These are phyloP conservation scores for Macrocentrus cingulum DNA, from an alignment of 1,140 invertebrate genomes.

Conservation along the genomic window DNA sequence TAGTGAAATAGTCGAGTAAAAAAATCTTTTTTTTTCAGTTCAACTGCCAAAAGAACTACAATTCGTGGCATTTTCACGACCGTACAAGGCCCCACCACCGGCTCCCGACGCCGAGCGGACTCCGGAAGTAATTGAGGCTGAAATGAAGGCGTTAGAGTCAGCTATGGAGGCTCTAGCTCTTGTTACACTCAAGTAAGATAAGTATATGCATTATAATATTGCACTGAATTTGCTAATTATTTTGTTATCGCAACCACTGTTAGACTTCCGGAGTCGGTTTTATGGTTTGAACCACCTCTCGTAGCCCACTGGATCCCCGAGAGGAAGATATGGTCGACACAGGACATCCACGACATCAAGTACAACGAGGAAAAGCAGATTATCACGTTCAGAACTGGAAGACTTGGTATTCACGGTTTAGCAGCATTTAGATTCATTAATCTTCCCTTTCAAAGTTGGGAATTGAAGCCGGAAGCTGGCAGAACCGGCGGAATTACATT, in stretches of 20 bases:
- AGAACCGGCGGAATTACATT: slow-evolving; percentile 62
- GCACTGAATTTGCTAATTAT: background rate
- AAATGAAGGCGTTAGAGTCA: slow-evolving; percentile 72
- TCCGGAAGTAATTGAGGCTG: slow-evolving; percentile 79
- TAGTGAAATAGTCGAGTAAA: background rate
- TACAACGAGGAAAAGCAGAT: slow-evolving; percentile 82
- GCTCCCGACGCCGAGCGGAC: slow-evolving; percentile 67
- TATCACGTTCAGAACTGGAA: slow-evolving; percentile 72
- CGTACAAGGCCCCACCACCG: slow-evolving; percentile 70
- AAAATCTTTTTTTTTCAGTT: slow-evolving; percentile 66
- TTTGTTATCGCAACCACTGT: background rate
- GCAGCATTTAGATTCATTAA: slow-evolving; percentile 75
- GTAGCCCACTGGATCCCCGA: slow-evolving; percentile 74
- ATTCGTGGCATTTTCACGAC: slow-evolving; percentile 68
- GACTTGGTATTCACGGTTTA: slow-evolving; percentile 74
- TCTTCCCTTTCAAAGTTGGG: slow-evolving; percentile 84
- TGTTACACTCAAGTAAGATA: slow-evolving; percentile 69
- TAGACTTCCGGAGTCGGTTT: slow-evolving; percentile 72
- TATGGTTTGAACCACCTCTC: slow-evolving; percentile 82
- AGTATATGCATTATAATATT: slow-evolving; percentile 12
- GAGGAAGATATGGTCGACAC: slow-evolving; percentile 68
- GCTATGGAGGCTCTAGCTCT: slow-evolving; percentile 73
- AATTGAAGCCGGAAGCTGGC: slow-evolving; percentile 69
- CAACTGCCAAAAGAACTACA: slow-evolving; percentile 67
- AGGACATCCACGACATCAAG: slow-evolving; percentile 77